Base-by-base conservation (phyloP, 2,113 vertebrate species). In the Eretmochelys imbricata region DNA sequence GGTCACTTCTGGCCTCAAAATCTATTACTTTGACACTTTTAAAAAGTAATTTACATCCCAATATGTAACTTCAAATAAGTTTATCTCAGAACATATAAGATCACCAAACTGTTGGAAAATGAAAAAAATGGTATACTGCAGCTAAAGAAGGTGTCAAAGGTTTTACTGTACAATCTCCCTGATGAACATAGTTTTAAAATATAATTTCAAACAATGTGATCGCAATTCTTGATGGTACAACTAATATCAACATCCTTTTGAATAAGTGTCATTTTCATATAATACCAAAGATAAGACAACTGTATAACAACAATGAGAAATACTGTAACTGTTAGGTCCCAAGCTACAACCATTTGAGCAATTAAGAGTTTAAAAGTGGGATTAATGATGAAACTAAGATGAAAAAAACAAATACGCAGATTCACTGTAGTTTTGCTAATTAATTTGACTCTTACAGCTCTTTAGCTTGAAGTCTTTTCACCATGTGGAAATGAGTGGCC, bases 381-480 rank as follows among this genome's bases (percentile, higher is more conserved):
- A 91, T 75, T 35, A 81, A 27, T 29, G 59, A 10, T 0, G 0
- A 85, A 91, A 57, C 76, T 50, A 51, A 81, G 59, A 89, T 3
- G 78, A 88, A 85, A 6, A 54, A 49, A 59, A 80, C 11, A 83
- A 89, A 87, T n/a, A 76, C 0, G 17, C 55, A 35, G 4, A 59
- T 82, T 82, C 48, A 54, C 51, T 27, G 16, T 0, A 7, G 54
- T 48, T 95, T 85, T 88, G 11, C 25, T 31, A 51, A 88, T 48
- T 69, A 48, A 75, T 85, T 62, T 50, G n/a, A 79, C 59, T 12
- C 78, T 59, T 80, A 42, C 1, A 27, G 10, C 7, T 7, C 55
- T 86, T 85, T 2, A 49, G 51, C 51, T 76, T 6, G 0, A 22
- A 0, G 0, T 6, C 24, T 76, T 93, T 55, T 25, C n/a, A 29